These are phyloP conservation scores for Mycetomoellerius zeteki DNA, from an alignment of 1,140 invertebrate genomes.

Conservation along the genomic window DNA sequence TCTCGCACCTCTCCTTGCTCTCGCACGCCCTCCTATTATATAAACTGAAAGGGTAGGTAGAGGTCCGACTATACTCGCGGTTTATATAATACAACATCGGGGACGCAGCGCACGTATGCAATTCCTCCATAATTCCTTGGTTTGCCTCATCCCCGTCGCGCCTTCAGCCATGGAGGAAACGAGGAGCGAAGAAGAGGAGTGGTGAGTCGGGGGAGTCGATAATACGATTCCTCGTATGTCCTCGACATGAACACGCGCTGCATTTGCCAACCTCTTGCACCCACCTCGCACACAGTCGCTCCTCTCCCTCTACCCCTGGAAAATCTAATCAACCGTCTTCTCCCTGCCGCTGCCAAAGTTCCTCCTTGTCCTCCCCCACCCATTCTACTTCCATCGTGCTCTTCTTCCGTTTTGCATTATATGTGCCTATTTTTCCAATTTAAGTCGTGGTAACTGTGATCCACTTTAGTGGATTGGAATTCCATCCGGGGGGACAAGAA, in stretches of 20 bases:
- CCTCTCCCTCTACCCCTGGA: neutral
- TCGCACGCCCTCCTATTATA: conserved; percentile 35
- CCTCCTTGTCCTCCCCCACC: neutral
- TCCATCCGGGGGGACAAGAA: no score
- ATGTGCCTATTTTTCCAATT: conserved; percentile 11
- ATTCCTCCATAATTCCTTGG: conserved; percentile 72
- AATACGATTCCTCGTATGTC: conserved; percentile 66
- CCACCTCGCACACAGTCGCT: neutral
- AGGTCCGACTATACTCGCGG: conserved; percentile 46
- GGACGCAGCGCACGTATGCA: conserved; percentile 70
- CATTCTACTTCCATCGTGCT: neutral
- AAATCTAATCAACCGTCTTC: conserved; percentile 67
- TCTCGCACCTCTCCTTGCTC: neutral
- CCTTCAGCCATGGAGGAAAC: conserved; percentile 37
- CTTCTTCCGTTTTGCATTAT: conserved; percentile 31
- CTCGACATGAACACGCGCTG: conserved; percentile 61
- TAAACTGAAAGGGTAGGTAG: conserved; percentile 40
- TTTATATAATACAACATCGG: conserved; percentile 65
- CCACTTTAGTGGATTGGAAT: no score
- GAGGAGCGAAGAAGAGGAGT: conserved; percentile 30
- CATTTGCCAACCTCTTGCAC: conserved; percentile 56
- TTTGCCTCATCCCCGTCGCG: conserved; percentile 64
- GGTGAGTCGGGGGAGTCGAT: conserved; percentile 48
- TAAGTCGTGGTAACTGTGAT: no score
- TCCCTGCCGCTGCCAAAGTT: conserved; percentile 34